phyloP scores from a whole-genome alignment of 2,113 vertebrate species.

The Agapornis roseicollis region DNA sequence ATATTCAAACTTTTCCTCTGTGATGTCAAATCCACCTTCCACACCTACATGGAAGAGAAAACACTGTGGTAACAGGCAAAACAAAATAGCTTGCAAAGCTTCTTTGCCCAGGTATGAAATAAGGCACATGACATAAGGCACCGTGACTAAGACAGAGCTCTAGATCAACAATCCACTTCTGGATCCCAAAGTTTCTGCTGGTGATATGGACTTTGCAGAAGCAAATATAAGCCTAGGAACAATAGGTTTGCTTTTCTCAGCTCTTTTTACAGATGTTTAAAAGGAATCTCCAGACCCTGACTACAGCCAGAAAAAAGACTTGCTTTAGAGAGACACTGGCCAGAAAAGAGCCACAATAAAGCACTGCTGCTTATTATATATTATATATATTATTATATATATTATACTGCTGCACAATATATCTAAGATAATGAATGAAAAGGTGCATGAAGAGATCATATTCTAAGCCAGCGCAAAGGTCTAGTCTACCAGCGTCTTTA shows the following conservation, averaged over 20 bases:
- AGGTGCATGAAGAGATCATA: neutral
- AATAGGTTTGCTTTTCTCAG: neutral
- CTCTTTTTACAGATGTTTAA: neutral
- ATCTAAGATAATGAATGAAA: neutral
- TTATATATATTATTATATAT: too few species aligned
- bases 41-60: slow-evolving; percentile 77
- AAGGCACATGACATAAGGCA: neutral
- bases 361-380: neutral
- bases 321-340: neutral
- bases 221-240: neutral
- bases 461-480: neutral
- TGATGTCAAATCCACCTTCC: slow-evolving; percentile 95
- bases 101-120: neutral
- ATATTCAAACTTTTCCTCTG: slow-evolving; percentile 88
- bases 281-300: neutral
- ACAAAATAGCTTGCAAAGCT: neutral
- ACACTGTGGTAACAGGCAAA: neutral
- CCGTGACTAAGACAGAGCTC: neutral
- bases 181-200: neutral
- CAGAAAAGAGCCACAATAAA: neutral
- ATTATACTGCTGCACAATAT: too few species aligned
- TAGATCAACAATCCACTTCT: neutral
- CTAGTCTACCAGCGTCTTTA: neutral
- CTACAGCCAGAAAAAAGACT: slow-evolving; percentile 67
- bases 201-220: neutral